Conservation (phyloP, 2,113 vertebrate genomes). For the Machaerirhynchus nigripectus region DNA sequence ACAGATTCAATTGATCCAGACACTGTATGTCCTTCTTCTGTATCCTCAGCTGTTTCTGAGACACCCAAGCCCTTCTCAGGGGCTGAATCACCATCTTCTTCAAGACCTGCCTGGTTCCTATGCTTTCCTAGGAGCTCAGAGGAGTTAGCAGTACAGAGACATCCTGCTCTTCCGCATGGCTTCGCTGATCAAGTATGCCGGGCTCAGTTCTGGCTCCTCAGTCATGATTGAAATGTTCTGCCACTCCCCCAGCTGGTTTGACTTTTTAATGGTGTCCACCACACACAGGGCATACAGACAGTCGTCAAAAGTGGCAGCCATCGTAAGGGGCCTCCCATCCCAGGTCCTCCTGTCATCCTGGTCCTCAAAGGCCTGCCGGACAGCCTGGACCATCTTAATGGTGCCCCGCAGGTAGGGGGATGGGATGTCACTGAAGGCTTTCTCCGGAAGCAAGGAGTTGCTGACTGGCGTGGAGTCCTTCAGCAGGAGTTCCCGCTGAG, state of each 20-base stretch:
- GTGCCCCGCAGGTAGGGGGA: constrained; percentile 92
- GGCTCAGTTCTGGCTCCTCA: constrained; percentile 93
- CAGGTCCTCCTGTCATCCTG: constrained; percentile 96
- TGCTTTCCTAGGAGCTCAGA: neutral
- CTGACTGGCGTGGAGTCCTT: constrained; percentile 88
- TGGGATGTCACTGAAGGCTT: constrained; percentile 95
- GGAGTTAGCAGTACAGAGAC: constrained; percentile 92
- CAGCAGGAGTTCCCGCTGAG: constrained; percentile 85
- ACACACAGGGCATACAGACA: constrained; percentile 96
- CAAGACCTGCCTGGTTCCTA: constrained; percentile 2
- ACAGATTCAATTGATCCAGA: neutral
- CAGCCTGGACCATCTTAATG: constrained; percentile 96
- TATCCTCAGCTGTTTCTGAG: neutral
- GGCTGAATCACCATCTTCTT: neutral
- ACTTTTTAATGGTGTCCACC: constrained; percentile 97
- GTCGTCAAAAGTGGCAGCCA: constrained; percentile 98
- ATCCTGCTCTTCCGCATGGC: constrained; percentile 95
- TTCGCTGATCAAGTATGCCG: constrained; percentile 95
- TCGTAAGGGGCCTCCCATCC: constrained; percentile 93
- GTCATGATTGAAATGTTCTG: constrained; percentile 97
- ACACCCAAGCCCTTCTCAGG: neutral
- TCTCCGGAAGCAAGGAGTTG: constrained; percentile 89
- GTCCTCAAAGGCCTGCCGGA: constrained; percentile 93
- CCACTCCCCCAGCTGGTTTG: constrained; percentile 95
- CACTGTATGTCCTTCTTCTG: neutral